Evolutionary conservation across 2,888 invertebrate genomes (phyloP).

Genomic region (Mythimna lalbum): DNA sequence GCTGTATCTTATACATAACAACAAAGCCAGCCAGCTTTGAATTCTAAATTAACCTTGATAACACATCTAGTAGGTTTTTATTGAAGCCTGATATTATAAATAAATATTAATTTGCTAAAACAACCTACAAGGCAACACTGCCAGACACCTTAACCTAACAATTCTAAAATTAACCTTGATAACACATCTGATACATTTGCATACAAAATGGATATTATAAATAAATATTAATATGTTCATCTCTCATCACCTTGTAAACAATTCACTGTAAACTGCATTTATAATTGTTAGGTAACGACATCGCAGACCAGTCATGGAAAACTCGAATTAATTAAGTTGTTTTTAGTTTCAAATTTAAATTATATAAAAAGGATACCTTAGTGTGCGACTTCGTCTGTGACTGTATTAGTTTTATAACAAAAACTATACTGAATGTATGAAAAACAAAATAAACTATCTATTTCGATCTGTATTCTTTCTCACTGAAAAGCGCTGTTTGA

Average conservation of each 20-base stretch:
- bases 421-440: too few relatives aligned
- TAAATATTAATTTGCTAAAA: background rate
- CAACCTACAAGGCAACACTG: slow-evolving; percentile 13
- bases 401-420: too few relatives aligned
- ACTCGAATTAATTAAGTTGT: background rate
- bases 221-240: slow-evolving; percentile 2
- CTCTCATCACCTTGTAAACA: slow-evolving; percentile 5
- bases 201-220: slow-evolving; percentile 2
- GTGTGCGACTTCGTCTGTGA: too few relatives aligned
- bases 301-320: background rate
- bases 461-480: too few relatives aligned
- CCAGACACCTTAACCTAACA: background rate
- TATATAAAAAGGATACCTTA: too few relatives aligned
- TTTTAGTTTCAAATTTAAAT: background rate
- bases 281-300: background rate
- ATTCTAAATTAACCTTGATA: slow-evolving; percentile 5
- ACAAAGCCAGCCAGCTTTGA: background rate
- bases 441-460: too few relatives aligned
- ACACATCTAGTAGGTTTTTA: background rate
- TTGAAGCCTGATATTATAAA: background rate
- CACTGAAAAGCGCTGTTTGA: too few relatives aligned
- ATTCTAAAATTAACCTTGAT: slow-evolving; percentile 10
- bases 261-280: background rate
- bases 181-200: background rate
- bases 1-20: background rate